Evolutionary conservation across 2,888 invertebrate species (phyloP), one percentile per base, ranked within the genome.

Genomic region (Melanotus villosus): DNA sequence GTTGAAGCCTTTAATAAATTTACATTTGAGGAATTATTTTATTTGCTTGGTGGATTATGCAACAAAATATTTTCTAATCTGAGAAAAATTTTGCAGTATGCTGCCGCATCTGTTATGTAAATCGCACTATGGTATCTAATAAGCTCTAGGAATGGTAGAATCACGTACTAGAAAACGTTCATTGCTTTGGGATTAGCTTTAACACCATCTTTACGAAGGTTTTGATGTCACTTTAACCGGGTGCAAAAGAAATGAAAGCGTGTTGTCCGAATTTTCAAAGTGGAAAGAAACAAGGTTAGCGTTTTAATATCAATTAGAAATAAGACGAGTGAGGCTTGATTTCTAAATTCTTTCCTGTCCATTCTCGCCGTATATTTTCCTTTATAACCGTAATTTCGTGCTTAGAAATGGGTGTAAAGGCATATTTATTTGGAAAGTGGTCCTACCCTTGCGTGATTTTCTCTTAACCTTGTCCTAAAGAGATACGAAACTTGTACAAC

Each of bases 401-500:
- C 62, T 68, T 68, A 64, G 59, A 60, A 68, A 68, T 68, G 59
- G 65, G 65, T 62, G 58, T 47, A 67, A 58, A 66, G 23, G 56
- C 64, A 71, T 65, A 52, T 68, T 68, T 71, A 62, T 71, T 68
- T 60, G 36, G 57, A 64, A 60, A 71, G 68, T 64, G 65, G 58
- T 57, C 71, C 59, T 62, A 60, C 64, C 67, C 65, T 65, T 65
- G 52, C 59, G 65, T 65, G 64, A 68, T 65, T 71, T 71, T 71
- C 67, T 60, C 64, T 60, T 65, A 71, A 68, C 70, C 70, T 71
- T 65, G 72, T 64, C 65, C 64, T 63, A 81, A 80, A 82, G 82
- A 70, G 82, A 82, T 82, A 82, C 82, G 83, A 81, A 82, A 82
- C 81, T 82, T 82, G 79, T 69, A 69, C 75, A 72, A 78, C 67